Percentiles rank a stretch among this genome's conserved stretches.
These are phyloP conservation scores for Prunella fulvescens DNA, from an alignment of 2,113 vertebrate species.

Conservation along the genomic window DNA sequence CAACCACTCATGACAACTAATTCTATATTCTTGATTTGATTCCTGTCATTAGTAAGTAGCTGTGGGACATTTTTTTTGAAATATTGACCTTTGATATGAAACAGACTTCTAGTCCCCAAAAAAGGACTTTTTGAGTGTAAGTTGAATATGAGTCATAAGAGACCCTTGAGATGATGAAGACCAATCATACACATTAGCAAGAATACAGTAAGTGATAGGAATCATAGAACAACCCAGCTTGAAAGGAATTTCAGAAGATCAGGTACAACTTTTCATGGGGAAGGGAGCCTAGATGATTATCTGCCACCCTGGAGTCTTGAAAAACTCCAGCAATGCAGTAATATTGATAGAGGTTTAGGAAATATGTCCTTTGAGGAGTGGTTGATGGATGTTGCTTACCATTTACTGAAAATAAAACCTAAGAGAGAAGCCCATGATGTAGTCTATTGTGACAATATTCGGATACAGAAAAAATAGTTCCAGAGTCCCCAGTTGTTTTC, in stretches of 20 bases:
- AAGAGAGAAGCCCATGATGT: neutral
- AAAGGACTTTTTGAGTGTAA: neutral
- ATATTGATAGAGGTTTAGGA: neutral
- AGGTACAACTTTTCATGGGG: neutral
- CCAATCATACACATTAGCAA: neutral
- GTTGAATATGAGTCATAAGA: neutral
- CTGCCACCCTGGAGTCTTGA: neutral
- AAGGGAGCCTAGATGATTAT: neutral
- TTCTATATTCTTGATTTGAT: neutral
- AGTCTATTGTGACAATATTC: neutral
- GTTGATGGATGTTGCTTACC: neutral
- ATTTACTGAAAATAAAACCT: neutral
- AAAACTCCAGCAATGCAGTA: neutral
- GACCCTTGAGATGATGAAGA: neutral
- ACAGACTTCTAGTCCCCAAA: neutral
- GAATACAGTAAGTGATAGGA: neutral
- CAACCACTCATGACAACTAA: neutral
- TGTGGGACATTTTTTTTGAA: neutral
- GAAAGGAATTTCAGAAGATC: neutral
- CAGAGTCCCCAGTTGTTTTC: neutral
- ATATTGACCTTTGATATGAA: neutral
- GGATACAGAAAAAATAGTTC: neutral
- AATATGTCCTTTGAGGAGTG: neutral
- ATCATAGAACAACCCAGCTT: neutral
- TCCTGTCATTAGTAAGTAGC: neutral